phyloP scores from a whole-genome alignment of 2,888 invertebrate genomes.

The Piscicola geometra region DNA sequence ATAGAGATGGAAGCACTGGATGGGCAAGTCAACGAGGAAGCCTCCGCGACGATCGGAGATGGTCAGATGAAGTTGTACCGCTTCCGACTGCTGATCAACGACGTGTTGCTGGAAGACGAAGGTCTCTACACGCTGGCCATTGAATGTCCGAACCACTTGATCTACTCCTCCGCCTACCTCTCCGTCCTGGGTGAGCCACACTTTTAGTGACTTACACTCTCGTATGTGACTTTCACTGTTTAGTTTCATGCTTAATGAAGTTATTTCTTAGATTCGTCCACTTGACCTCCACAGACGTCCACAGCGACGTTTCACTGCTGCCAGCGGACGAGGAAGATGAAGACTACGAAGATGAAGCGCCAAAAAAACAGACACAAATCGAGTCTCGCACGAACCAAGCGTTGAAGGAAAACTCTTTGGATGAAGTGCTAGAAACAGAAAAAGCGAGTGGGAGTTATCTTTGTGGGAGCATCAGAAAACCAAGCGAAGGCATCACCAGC shows the following conservation, averaged over 20 bases:
- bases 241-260: no score
- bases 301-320: background rate
- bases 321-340: background rate
- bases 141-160: constrained; percentile 50
- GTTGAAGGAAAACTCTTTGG: no score
- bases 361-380: no score
- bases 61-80: constrained; percentile 55
- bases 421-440: no score
- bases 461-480: no score
- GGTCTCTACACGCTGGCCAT: constrained; percentile 54
- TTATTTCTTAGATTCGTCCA: background rate
- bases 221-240: no score
- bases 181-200: constrained; percentile 53
- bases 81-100: constrained; percentile 57
- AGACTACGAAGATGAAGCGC: background rate
- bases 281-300: background rate
- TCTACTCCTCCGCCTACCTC: constrained; percentile 51
- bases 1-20: constrained; percentile 22
- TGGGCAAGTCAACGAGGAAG: background rate
- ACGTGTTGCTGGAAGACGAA: constrained; percentile 53
- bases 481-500: no score
- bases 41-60: no score
- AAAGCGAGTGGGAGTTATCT: no score
- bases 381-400: no score
- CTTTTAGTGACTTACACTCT: no score